Base-by-base conservation (phyloP, 1,140 invertebrate genomes). In the Eubasilissa regina region DNA sequence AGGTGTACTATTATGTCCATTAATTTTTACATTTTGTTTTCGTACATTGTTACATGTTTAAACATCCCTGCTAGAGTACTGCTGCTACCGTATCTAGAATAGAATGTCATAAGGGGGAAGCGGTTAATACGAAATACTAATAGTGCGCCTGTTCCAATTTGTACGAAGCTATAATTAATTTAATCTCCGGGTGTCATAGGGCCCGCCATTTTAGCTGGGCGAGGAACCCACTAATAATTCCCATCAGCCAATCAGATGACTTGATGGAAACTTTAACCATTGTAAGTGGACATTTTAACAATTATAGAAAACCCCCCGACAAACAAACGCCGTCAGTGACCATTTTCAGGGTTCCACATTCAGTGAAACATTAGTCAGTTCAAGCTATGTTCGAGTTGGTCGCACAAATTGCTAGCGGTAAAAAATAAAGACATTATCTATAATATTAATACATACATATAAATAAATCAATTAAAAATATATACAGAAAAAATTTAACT, bases 111-210 rank as follows among this genome's bases (percentile, higher is more conserved):
- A 55, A 13, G 35, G 77, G 53, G 78, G 12, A 45, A 74, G 73
- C 75, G 60, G 73, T 76, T 76, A 76, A 80, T 80, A 68, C 75
- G 64, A 70, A 72, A 45, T 64, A 15, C 70, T 80, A 80, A 80
- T 80, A 76, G 74, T 64, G 58, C 55, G 21, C 45, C 25, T 44
- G 60, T 74, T 62, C 79, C 79, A 80, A 80, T 80, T 80, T 70
- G 45, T 68, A 19, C 35, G 74, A 47, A 47, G 68, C 79, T 53
- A 64, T 80, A 80, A 80, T 80, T 80, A 80, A 80, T 80, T 77
- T 70, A 35, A 70, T 76, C 68, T 76, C 47, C 51, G 75, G 64
- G 17, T 43, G 60, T 64, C 60, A 25, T 64, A 64, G 60, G 25
- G 25, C 21, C 35, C 60, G 60, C 35, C 19, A n/a, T 13, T 35